phyloP scores from a whole-genome alignment of 2,888 invertebrate genomes.

The Spodoptera exigua region DNA sequence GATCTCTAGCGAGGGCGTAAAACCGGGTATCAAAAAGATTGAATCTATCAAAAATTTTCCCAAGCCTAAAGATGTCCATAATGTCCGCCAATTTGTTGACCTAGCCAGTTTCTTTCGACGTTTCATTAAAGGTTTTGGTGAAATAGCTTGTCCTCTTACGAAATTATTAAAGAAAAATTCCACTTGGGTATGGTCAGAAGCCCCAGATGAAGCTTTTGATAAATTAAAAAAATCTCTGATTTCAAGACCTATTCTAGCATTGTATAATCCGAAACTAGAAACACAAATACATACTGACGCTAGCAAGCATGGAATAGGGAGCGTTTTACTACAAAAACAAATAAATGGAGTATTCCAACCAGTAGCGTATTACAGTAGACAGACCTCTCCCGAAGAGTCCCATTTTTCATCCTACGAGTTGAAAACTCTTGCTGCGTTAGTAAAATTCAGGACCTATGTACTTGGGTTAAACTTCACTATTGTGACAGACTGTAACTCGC shows the following conservation, averaged over 20 bases:
- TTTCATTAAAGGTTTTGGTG: conserved; percentile 13
- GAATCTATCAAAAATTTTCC: not conserved
- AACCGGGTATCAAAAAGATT: conserved; percentile 10
- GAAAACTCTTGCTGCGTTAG: conserved; percentile 16
- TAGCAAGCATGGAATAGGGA: conserved; percentile 7
- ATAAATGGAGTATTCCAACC: conserved; percentile 1
- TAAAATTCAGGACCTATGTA: conserved; percentile 14
- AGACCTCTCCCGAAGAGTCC: conserved; percentile 13
- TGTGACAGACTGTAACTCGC: conserved; percentile 33
- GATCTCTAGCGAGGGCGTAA: conserved; percentile 18
- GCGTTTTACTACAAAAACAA: conserved; percentile 9
- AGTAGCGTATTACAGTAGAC: conserved; percentile 14
- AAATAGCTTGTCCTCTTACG: conserved; percentile 11
- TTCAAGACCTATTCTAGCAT: conserved; percentile 6
- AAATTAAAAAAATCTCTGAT: conserved; percentile 1
- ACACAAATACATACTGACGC: conserved; percentile 19
- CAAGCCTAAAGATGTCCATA: not conserved
- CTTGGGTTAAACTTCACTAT: conserved; percentile 22
- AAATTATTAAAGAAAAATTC: conserved; percentile 5
- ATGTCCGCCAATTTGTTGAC: conserved; percentile 11
- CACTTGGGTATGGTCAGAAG: conserved; percentile 5
- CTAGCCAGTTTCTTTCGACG: conserved; percentile 26
- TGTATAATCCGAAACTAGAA: conserved; percentile 5
- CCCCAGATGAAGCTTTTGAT: conserved; percentile 2
- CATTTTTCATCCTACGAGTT: conserved; percentile 13